phyloP scores from a whole-genome alignment of 2,797 vertebrate species.

The Lutjanus campechanus region DNA sequence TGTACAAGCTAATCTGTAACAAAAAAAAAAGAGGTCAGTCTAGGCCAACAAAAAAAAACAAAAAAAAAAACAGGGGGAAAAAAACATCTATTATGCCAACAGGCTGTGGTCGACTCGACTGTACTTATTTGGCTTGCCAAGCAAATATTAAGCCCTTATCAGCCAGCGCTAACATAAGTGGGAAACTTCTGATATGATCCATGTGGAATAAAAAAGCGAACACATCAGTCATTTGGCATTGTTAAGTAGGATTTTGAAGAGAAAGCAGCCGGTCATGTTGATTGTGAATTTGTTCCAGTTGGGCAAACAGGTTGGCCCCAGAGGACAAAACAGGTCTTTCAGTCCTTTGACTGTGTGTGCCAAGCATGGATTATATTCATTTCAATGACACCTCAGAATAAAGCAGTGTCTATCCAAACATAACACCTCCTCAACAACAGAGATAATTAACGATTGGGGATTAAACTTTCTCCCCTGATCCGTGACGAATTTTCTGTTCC shows the following conservation, averaged over 20 bases:
- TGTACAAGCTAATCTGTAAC: conserved; percentile 25
- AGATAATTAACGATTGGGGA: conserved; percentile 53
- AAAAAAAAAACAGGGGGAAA: conserved; percentile 12
- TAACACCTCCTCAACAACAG: conserved; percentile 54
- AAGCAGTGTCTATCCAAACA: conserved; percentile 59
- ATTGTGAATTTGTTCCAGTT: conserved; percentile 72
- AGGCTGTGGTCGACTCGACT: conserved; percentile 26
- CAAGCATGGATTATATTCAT: conserved; percentile 73
- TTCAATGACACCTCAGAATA: conserved; percentile 70
- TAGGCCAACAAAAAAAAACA: not conserved
- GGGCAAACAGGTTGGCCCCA: conserved; percentile 64
- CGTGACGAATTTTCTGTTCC: conserved; percentile 4
- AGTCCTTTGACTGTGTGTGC: conserved; percentile 49
- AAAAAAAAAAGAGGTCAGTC: conserved; percentile 25
- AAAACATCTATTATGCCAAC: conserved; percentile 26
- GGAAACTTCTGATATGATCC: conserved; percentile 58
- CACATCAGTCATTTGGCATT: conserved; percentile 64
- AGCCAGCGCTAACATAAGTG: conserved; percentile 56
- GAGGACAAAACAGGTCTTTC: conserved; percentile 72
- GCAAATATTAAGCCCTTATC: conserved; percentile 65
- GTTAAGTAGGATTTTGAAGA: conserved; percentile 51
- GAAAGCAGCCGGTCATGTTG: conserved; percentile 60
- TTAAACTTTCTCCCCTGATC: conserved; percentile 18
- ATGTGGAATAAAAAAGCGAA: conserved; percentile 55
- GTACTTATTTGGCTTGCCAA: conserved; percentile 39